Base-by-base conservation (phyloP, 2,888 invertebrate genomes). In the Drosophila kokeensis region DNA sequence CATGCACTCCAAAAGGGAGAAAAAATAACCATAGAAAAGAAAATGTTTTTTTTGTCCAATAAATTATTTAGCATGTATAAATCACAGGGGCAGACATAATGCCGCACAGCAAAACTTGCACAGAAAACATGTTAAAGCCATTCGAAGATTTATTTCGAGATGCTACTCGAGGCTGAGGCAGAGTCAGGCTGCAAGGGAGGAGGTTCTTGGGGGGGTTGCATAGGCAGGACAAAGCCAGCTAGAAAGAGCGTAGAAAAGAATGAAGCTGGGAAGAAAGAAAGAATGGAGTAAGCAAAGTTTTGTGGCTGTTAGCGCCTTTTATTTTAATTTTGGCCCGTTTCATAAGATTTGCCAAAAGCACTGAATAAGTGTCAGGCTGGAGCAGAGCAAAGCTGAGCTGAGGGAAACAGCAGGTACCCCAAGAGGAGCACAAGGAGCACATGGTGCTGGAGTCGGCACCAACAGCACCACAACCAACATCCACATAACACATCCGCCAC, bases 61-160 rank as follows among this genome's bases (percentile, higher is more conserved):
- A 83, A 83, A 83, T 83, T 83, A 83, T 86, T 83, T 86, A 76
- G 53, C 76, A 81, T 86, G 87, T 83, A 83, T 86, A 83, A 83
- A 83, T 83, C 87, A 86, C 70, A 49, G 70, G 40, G 40, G 71
- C 60, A 69, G 81, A 74, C 57, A 69, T 52, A 67, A 68, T 38
- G 66, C 60, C 34, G 67, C 76, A 73, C 65, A 67, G 57, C 57
- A 73, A 83, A 45, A 84, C 63, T 79, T 81, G 76, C 68, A 69
- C 76, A 76, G 81, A 72, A 81, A 88, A 79, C 83, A 87, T 83
- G 83, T 85, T 81, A 82, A 83, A 87, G 84, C 80, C 83, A 81
- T 87, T 79, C 65, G 73, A 85, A 87, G 86, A 90, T 84, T 86
- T 89, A 90, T 89, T 84, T 86, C 77, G 75, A 83, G 81, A 73